Percentiles rank a stretch among this genome's conserved stretches.
phyloP scores from a whole-genome alignment of 2,797 vertebrate genomes.

The Microctenopoma steveboyesi region DNA sequence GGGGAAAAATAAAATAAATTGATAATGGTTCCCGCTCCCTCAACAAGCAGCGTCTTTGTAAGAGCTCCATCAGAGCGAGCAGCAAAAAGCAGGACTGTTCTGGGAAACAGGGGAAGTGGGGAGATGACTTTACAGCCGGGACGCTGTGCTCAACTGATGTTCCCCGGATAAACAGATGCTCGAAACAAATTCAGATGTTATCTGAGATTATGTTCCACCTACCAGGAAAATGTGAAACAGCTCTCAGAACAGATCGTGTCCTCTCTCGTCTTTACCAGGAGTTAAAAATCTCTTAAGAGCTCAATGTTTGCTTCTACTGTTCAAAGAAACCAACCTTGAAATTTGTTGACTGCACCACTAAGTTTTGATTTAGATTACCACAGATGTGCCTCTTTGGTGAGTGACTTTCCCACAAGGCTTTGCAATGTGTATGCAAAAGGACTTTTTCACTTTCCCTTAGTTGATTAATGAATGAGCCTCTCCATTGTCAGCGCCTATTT shows the following conservation, averaged over 20 bases:
- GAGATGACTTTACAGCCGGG: constrained; percentile 15
- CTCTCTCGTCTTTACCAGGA: constrained; percentile 24
- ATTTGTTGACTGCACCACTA: constrained; percentile 43
- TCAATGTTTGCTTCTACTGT: constrained; percentile 28
- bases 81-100: constrained; percentile 17
- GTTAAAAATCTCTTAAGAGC: constrained; percentile 45
- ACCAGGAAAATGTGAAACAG: constrained; percentile 41
- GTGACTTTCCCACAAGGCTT: constrained; percentile 60
- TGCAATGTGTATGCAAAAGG: constrained; percentile 67
- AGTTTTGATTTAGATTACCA: constrained; percentile 59
- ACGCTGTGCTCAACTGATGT: constrained; percentile 15
- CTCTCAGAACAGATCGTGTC: constrained; percentile 23
- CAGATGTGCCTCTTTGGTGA: constrained; percentile 61
- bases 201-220: constrained; percentile 44
- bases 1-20: constrained; percentile 38
- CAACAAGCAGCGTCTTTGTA: constrained; percentile 22
- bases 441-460: background rate
- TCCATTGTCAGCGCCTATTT: constrained; percentile 64
- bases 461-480: constrained; percentile 64
- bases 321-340: constrained; percentile 59
- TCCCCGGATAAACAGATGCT: constrained; percentile 43
- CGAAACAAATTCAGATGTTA: constrained; percentile 48
- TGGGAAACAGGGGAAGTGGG: constrained; percentile 33
- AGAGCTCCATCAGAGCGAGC: constrained; percentile 38
- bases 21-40: constrained; percentile 49